Conservation (phyloP, 1,140 invertebrate species). For the Cyphomyrmex costatus region DNA sequence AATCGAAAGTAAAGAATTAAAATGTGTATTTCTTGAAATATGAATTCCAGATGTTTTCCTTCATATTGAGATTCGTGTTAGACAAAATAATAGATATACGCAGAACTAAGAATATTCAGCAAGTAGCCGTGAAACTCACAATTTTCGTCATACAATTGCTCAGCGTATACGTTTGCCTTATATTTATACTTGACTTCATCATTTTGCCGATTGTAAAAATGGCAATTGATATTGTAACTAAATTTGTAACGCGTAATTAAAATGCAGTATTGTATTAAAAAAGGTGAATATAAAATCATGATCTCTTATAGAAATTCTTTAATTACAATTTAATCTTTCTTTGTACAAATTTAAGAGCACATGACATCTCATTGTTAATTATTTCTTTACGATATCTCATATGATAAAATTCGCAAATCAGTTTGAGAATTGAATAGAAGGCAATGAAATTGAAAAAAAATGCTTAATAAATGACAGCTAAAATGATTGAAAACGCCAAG, state of each 20-base stretch:
- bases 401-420: background rate
- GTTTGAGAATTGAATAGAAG: background rate
- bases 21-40: background rate
- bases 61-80: conserved; percentile 80
- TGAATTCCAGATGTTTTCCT: conserved; percentile 82
- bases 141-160: conserved; percentile 79
- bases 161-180: conserved; percentile 79
- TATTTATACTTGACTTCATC: conserved; percentile 82
- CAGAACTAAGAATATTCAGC: conserved; percentile 73
- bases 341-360: conserved; percentile 33
- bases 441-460: background rate
- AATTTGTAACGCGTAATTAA: conserved; percentile 79
- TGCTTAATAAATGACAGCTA: conserved; percentile 44
- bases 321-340: conserved; percentile 26
- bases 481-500: conserved; percentile 41
- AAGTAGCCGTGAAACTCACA: conserved; percentile 76
- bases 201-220: conserved; percentile 81
- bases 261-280: background rate
- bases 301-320: conserved; percentile 8
- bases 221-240: conserved; percentile 76
- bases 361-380: conserved; percentile 19
- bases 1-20: background rate
- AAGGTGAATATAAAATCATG: conserved; percentile 34
- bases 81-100: conserved; percentile 81
- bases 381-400: conserved; percentile 5